Conservation (phyloP, 1,140 invertebrate genomes). For the Drosophila sproati region DNA sequence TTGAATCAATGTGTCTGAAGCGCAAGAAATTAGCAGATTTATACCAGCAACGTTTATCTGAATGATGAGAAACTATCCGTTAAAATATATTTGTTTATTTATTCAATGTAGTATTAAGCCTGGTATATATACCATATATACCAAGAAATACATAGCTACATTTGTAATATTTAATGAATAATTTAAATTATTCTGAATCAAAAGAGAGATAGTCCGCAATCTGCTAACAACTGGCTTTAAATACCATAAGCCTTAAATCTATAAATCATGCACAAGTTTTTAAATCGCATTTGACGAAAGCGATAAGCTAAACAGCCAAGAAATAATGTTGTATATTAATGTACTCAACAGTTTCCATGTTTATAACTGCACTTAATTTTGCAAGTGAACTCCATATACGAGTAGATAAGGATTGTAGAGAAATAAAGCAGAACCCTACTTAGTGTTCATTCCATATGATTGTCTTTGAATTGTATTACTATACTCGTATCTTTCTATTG, state of each 20-base stretch:
- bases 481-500: background rate
- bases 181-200: background rate
- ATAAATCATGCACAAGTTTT: conserved; percentile 64
- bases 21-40: background rate
- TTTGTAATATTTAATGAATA: too few species aligned
- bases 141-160: too few species aligned
- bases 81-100: too few species aligned
- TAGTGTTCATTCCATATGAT: background rate
- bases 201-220: conserved; percentile 85
- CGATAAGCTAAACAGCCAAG: conserved; percentile 8
- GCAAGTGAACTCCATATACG: background rate
- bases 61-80: background rate
- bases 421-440: background rate
- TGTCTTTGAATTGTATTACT: too few species aligned
- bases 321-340: conserved; percentile 8
- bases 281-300: background rate
- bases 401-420: conserved; percentile 8
- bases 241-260: conserved; percentile 18
- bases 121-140: too few species aligned
- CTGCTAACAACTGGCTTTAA: conserved; percentile 88
- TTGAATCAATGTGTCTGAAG: background rate
- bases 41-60: background rate
- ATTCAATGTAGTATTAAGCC: too few species aligned
- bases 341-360: conserved; percentile 14
- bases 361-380: conserved; percentile 3